These are phyloP conservation scores for Dromaius novaehollandiae DNA, from an alignment of 2,113 vertebrate species.

Conservation along the genomic window DNA sequence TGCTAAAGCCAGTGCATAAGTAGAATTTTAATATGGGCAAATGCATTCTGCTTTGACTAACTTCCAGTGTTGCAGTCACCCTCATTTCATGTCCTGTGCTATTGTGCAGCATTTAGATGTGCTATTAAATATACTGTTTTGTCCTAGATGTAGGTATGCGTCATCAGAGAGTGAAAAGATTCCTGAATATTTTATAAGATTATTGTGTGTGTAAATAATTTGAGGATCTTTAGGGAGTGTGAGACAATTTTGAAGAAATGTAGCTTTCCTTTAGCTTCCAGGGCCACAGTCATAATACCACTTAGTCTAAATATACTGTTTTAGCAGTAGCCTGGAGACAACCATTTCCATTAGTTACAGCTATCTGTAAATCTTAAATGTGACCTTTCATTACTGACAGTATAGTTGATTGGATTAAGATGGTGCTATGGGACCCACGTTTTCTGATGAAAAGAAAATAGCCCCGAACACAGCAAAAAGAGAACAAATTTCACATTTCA, in stretches of 20 bases:
- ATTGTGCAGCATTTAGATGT: neutral
- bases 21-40: neutral
- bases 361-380: neutral
- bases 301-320: neutral
- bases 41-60: neutral
- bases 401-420: neutral
- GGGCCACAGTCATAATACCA: neutral
- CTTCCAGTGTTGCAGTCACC: neutral
- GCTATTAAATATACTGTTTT: neutral
- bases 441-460: neutral
- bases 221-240: neutral
- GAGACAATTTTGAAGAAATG: neutral
- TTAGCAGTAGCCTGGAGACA: neutral
- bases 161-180: neutral
- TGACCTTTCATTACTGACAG: neutral
- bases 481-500: neutral
- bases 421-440: neutral
- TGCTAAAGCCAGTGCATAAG: neutral
- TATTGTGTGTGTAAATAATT: neutral
- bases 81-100: neutral
- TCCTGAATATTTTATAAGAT: neutral
- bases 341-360: neutral
- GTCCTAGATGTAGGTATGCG: neutral
- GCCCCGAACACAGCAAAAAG: neutral
- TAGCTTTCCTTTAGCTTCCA: neutral